These are phyloP conservation scores for Eriosoma lanigerum DNA, from an alignment of 1,140 invertebrate species.

Conservation along the genomic window DNA sequence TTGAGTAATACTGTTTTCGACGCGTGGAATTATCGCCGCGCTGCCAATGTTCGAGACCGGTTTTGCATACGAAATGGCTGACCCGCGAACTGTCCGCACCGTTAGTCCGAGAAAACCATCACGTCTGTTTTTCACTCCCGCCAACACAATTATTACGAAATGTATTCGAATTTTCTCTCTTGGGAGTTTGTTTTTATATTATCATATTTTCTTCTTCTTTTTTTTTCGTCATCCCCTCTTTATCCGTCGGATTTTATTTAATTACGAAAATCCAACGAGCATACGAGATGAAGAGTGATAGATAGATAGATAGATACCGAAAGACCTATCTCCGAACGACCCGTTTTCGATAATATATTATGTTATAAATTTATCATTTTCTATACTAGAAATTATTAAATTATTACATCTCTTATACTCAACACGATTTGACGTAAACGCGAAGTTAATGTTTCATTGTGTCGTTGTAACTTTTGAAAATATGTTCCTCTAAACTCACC, in stretches of 20 bases:
- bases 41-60: conserved; percentile 2
- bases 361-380: no score
- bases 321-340: no score
- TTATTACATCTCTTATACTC: no score
- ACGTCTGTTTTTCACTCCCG: conserved; percentile 33
- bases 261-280: neutral
- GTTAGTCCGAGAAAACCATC: conserved; percentile 33
- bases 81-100: neutral
- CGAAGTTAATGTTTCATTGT: no score
- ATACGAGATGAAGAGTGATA: no score
- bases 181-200: neutral
- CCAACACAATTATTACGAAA: neutral
- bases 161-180: conserved; percentile 14
- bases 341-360: no score
- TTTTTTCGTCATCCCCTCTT: neutral
- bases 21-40: neutral
- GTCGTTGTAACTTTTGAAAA: neutral
- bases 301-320: no score
- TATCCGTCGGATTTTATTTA: conserved; percentile 38
- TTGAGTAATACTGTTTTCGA: neutral
- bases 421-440: no score
- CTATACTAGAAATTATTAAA: no score
- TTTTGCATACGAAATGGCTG: conserved; percentile 45
- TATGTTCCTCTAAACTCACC: neutral
- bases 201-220: neutral